Evolutionary conservation across 2,113 vertebrate genomes (phyloP).

Genomic region (Thalassarche chlororhynchos): DNA sequence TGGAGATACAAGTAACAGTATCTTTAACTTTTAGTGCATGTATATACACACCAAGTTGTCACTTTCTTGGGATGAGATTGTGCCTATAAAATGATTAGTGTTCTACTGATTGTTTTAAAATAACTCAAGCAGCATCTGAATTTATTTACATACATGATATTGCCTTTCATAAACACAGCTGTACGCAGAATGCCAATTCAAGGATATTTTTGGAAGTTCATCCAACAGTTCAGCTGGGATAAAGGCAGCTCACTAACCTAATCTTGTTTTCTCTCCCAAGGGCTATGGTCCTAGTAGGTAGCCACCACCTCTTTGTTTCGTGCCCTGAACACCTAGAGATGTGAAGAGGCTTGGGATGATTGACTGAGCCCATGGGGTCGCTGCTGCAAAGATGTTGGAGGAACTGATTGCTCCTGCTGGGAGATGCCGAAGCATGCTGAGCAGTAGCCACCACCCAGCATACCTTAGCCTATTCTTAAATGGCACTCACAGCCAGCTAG

Average conservation of each 20-base stretch:
- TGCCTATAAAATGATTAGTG: constrained; percentile 84
- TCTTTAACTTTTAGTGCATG: constrained; percentile 5
- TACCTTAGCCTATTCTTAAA: neutral
- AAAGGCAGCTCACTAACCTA: constrained; percentile 51
- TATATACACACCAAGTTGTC: constrained; percentile 57
- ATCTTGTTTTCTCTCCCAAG: neutral
- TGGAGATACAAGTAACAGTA: neutral
- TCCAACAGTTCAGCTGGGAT: constrained; percentile 74
- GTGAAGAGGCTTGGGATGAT: neutral
- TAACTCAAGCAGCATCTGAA: constrained; percentile 83
- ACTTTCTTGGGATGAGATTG: constrained; percentile 76
- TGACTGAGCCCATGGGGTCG: neutral
- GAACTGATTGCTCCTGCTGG: neutral
- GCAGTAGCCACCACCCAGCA: neutral
- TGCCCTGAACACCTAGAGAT: neutral
- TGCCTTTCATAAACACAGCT: constrained; percentile 86
- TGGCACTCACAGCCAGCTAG: too few relatives aligned
- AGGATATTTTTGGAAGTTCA: constrained; percentile 82
- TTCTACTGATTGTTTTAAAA: constrained; percentile 85
- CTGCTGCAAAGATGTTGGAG: neutral
- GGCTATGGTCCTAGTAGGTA: neutral
- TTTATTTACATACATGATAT: constrained; percentile 87
- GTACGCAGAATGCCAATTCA: constrained; percentile 78
- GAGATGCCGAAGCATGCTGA: neutral
- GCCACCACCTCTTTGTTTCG: neutral